A percentile compares a stretch with the other conserved stretches of the same genome.
phyloP scores from a whole-genome alignment of 1,140 invertebrate species.

The Drosophila cardini region DNA sequence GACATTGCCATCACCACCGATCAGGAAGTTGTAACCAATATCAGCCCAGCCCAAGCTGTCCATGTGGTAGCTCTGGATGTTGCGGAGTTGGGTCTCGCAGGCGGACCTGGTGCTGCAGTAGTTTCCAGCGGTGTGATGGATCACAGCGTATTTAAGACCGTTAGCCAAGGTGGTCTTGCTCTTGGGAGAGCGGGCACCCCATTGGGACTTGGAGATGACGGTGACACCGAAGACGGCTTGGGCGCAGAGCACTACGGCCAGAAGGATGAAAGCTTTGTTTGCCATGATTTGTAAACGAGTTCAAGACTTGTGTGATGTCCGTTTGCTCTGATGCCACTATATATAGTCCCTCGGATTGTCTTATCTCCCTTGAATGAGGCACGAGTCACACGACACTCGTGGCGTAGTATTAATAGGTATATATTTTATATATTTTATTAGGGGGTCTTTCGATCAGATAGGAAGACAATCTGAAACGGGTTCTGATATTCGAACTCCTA shows the following conservation, averaged over 20 bases:
- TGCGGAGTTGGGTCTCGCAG: constrained; percentile 86
- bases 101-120: constrained; percentile 84
- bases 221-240: constrained; percentile 67
- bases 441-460: constrained; percentile 40
- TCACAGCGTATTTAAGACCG: constrained; percentile 90
- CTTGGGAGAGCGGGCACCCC: constrained; percentile 87
- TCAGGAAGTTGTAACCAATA: constrained; percentile 88
- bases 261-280: constrained; percentile 63
- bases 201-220: constrained; percentile 86
- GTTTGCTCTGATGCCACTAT: constrained; percentile 9
- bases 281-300: constrained; percentile 52
- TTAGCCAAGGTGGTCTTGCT: constrained; percentile 84
- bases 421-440: constrained; percentile 17
- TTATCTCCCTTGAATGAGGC: constrained; percentile 43
- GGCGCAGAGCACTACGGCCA: constrained; percentile 67
- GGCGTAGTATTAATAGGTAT: constrained; percentile 17
- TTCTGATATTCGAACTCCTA: constrained; percentile 10
- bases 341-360: constrained; percentile 42
- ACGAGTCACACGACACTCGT: constrained; percentile 17
- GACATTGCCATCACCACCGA: constrained; percentile 86
- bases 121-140: constrained; percentile 90
- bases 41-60: constrained; percentile 88
- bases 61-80: constrained; percentile 87
- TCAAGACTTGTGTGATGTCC: constrained; percentile 30
- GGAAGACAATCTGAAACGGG: constrained; percentile 28